Conservation (phyloP, 2,888 invertebrate genomes). For the Nemoura dubitans region DNA sequence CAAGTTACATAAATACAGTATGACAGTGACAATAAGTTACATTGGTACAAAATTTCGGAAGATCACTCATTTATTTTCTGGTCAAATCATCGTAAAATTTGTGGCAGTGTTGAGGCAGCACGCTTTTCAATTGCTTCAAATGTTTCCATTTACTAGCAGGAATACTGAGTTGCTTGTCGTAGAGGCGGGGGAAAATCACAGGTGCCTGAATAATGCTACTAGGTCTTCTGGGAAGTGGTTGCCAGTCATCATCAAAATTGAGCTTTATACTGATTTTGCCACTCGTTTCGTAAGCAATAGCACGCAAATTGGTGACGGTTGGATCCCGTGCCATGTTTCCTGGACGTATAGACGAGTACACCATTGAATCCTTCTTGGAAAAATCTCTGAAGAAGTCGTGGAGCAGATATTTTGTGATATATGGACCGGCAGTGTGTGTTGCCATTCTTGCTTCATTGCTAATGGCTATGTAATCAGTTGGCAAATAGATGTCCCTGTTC, state of each 20-base stretch:
- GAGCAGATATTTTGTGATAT: not conserved
- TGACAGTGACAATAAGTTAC: too few relatives aligned
- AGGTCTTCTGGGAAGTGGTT: not conserved
- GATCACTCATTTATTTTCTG: not conserved
- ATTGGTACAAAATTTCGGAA: too few relatives aligned
- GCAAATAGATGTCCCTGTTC: conserved; percentile 53
- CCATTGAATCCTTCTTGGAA: conserved; percentile 40
- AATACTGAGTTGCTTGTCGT: conserved; percentile 37
- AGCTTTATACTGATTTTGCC: not conserved
- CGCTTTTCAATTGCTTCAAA: conserved; percentile 48
- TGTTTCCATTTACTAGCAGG: conserved; percentile 48
- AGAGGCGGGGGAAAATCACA: conserved; percentile 8
- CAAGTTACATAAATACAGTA: too few relatives aligned
- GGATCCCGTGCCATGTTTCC: conserved; percentile 52
- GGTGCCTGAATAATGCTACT: not conserved
- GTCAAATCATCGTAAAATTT: conserved; percentile 48
- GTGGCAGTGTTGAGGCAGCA: conserved; percentile 49
- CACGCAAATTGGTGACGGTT: conserved; percentile 51
- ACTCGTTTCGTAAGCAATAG: conserved; percentile 47
- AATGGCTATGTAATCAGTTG: conserved; percentile 45
- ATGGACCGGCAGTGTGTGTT: not conserved
- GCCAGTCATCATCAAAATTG: conserved; percentile 31
- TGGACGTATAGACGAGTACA: conserved; percentile 51
- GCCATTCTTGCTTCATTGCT: conserved; percentile 47
- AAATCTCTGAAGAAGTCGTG: not conserved